phyloP scores from a whole-genome alignment of 2,113 vertebrate genomes.

The Nothocercus julius region DNA sequence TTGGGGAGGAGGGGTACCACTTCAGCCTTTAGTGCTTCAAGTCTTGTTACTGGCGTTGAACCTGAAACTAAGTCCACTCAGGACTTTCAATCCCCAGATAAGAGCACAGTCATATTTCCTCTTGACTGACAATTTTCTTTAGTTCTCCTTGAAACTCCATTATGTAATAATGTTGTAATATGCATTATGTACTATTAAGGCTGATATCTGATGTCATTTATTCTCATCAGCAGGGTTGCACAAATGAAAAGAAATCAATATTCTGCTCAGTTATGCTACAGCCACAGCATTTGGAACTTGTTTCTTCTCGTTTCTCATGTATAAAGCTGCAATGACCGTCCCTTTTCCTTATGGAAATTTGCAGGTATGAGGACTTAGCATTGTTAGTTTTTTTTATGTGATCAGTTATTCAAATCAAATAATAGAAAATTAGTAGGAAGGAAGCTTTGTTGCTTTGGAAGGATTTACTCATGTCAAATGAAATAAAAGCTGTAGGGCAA shows the following conservation, averaged over 20 bases:
- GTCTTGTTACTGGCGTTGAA: neutral
- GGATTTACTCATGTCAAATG: neutral
- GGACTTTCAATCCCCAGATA: neutral
- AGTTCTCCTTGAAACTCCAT: neutral
- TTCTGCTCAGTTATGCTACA: neutral
- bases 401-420: neutral
- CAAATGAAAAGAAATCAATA: neutral
- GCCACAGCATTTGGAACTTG: neutral
- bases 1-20: neutral
- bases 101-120: neutral
- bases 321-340: neutral
- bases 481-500: fast-evolving
- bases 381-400: neutral
- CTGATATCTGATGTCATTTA: neutral
- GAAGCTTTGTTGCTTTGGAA: neutral
- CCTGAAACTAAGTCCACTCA: neutral
- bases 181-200: neutral
- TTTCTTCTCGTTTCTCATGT: neutral
- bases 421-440: neutral
- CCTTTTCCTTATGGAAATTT: neutral
- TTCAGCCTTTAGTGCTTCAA: neutral
- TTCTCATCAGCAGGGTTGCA: neutral
- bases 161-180: neutral
- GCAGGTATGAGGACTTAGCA: neutral
- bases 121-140: neutral